A percentile compares a stretch with the other conserved stretches of the same genome.
phyloP scores from a whole-genome alignment of 2,113 vertebrate genomes.

The Phylloscopus trochiloides region DNA sequence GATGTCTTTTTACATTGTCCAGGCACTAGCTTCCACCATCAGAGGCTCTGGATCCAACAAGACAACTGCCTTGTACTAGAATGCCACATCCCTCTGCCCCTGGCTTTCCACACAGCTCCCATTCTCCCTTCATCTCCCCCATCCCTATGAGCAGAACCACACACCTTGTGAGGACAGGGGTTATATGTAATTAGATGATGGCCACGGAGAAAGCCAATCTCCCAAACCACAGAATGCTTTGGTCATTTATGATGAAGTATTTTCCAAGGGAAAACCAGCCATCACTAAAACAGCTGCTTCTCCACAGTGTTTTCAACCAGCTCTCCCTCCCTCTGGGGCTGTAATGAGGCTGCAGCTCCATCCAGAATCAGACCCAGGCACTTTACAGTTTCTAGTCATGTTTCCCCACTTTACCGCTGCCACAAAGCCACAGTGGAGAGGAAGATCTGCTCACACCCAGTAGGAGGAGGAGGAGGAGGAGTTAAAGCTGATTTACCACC shows the following conservation, averaged over 20 bases:
- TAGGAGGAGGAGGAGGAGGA: neutral
- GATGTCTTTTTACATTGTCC: neutral
- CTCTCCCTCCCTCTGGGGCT: neutral
- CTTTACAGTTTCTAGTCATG: neutral
- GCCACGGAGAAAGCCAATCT: neutral
- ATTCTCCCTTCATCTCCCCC: neutral
- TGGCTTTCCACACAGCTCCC: fast-evolving
- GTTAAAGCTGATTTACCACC: neutral
- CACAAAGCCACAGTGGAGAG: fast-evolving
- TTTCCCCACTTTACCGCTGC: neutral
- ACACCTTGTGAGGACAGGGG: neutral
- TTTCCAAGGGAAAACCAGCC: neutral
- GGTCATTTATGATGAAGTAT: neutral
- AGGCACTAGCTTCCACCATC: neutral
- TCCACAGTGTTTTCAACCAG: neutral
- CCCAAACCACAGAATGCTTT: neutral
- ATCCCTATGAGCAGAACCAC: neutral
- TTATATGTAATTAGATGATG: neutral
- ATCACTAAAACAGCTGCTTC: neutral
- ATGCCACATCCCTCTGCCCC: fast-evolving
- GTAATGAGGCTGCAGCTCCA: fast-evolving
- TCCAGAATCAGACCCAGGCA: fast-evolving
- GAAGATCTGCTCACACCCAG: fast-evolving
- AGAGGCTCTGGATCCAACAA: neutral
- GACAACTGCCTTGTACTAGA: neutral